Base-by-base conservation (phyloP, 2,113 vertebrate genomes). In the Macrotus californicus region DNA sequence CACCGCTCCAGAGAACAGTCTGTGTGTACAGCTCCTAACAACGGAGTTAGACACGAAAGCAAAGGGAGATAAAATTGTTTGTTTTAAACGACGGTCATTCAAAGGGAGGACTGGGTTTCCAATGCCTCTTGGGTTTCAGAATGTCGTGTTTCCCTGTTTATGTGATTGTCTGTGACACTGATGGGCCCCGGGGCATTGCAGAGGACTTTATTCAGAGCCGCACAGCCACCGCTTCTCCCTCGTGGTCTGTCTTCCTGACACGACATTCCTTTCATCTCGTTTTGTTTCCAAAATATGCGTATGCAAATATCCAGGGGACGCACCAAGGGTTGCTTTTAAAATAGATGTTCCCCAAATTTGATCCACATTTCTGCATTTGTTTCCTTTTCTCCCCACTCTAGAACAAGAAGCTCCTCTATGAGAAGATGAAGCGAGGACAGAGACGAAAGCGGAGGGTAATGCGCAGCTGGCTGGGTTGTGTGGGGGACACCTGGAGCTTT, bases 391-490 rank as follows among this genome's bases (percentile, higher is more conserved):
- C 59, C 84, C 24, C 5, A 24, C 29, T 96, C 86, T 76, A 99
- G 99, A 99, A 99, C 98, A 99, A 99, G 98, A 99, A 98, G 89
- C 98, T 99, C 97, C 98, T 99, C 97, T 99, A 99, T 97, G 99
- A 99, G 97, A 99, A 99, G 98, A 98, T 99, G 97, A 99, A 98
- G 95, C 98, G 98, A 89, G 99, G 98, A 97, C 98, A 99, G 50
- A 99, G 99, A 90, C 99, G 99, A 97, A 99, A 98, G 98, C 99
- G 99, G 98, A 99, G 99, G 99, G 99, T 99, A 96, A 95, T 0
- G 7, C 4, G 3, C 1, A 1, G 1, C 9, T 10, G 46, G 72
- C 46, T 1, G 91, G 61, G 54, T 43, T 8, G 29, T 19, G 18
- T 61, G 29, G 29, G 93, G 66, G 77, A 26, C 16, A 18, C 26